These are phyloP conservation scores for Branchellion lobata DNA, from an alignment of 2,888 invertebrate genomes.

Conservation along the genomic window DNA sequence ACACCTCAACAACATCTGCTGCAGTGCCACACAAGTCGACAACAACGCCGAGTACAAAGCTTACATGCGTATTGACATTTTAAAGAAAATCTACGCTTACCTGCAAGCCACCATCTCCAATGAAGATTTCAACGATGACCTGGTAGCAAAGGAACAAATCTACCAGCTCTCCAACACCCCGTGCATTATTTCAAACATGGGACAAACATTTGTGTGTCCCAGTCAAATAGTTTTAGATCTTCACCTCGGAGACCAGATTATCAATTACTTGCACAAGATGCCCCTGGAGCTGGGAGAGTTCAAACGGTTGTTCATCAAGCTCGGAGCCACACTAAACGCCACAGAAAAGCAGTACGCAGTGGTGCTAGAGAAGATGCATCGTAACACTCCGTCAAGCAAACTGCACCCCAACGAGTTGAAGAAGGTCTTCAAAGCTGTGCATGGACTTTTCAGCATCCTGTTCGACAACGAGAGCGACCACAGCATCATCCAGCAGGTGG, in stretches of 20 bases:
- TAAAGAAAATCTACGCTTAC: constrained; percentile 52
- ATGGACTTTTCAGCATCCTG: constrained; percentile 51
- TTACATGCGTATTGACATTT: constrained; percentile 51
- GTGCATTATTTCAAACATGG: constrained; percentile 51
- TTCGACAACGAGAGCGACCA: constrained; percentile 32
- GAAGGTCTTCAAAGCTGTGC: constrained; percentile 51
- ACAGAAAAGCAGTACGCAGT: constrained; percentile 52
- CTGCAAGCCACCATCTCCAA: constrained; percentile 46
- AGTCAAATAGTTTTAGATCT: constrained; percentile 52
- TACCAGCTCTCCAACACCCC: constrained; percentile 28
- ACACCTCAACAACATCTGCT: constrained; percentile 49
- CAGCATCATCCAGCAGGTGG: neutral
- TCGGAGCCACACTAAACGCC: constrained; percentile 51
- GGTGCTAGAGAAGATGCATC: constrained; percentile 50
- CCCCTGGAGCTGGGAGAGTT: constrained; percentile 53
- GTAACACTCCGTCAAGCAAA: constrained; percentile 45
- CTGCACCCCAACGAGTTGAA: constrained; percentile 53
- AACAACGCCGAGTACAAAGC: constrained; percentile 47
- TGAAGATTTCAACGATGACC: constrained; percentile 36
- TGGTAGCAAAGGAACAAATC: constrained; percentile 25
- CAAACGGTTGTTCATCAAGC: constrained; percentile 51
- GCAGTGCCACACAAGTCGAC: neutral
- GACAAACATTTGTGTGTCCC: constrained; percentile 50
- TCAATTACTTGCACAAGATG: constrained; percentile 52
- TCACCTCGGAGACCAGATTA: constrained; percentile 53